Evolutionary conservation across 2,797 vertebrate genomes (phyloP), one percentile per base, ranked within the genome.

Genomic region (Oreortyx pictus): DNA sequence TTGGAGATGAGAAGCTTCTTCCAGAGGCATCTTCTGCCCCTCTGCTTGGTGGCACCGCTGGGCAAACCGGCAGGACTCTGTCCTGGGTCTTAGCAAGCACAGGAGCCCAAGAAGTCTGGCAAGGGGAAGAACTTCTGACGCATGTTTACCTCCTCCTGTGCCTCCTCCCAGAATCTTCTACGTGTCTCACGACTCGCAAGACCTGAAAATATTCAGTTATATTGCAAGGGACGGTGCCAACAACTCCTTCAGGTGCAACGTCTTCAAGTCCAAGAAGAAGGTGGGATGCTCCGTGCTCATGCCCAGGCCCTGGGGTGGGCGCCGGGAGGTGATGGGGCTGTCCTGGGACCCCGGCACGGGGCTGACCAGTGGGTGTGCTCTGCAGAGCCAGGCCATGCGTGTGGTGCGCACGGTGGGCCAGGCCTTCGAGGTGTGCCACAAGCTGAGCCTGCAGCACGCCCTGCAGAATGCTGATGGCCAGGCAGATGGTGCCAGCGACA

Each of bases 221-320:
- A 98, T 99, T 1, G 98, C 98, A 4, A 97, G 98, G 94, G 98
- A 99, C 0, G 97, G 98, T 3, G 87, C 98, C 52, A 99, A 95
- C 96, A 98, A 98, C 77, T 98, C 98, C 62, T 98, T 98, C 97
- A 98, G 98, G 73, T 98, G 98, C 86, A 98, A 98, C 3, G 98
- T 99, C 92, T 99, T 99, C 97, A 98, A 98, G 92, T 98, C 98
- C 7, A 99, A 99, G 96, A 98, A 98, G 96, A 99, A 99, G 98
- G 98, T 98, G 85, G 78, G 94, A 22, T 41, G 16, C 19, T 43
- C 39, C 61, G 14, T 15, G 6, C 25, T 41, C 8, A 4, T 29
- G 27, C 25, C 33, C 27, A 20, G 27, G 4, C 18, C 56, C 27
- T 8, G 18, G 61, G 27, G 8, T 0, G 18, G 49, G 66, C 8